A percentile compares a stretch with the other conserved stretches of the same genome.
Conservation (phyloP, 2,888 invertebrate genomes). For the Drosophila diplacantha region DNA sequence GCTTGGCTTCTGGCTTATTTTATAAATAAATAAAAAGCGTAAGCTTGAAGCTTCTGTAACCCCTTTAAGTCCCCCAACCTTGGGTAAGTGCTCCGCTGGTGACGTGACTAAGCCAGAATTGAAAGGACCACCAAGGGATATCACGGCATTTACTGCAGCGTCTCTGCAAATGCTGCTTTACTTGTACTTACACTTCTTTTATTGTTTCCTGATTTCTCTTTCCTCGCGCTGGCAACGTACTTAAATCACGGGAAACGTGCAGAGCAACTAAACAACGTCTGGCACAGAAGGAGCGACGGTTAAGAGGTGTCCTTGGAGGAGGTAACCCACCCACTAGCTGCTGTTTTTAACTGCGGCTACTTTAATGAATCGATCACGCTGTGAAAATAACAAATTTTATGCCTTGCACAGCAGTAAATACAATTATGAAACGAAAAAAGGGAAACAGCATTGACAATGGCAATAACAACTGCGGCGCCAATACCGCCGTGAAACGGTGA, state of each 20-base stretch:
- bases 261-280: conserved; percentile 31
- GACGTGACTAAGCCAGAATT: conserved; percentile 35
- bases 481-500: conserved; percentile 26
- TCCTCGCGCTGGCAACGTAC: conserved; percentile 18
- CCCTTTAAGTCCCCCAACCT: conserved; percentile 3
- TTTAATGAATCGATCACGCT: conserved; percentile 26
- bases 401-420: conserved; percentile 36
- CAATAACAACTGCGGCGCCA: conserved; percentile 38
- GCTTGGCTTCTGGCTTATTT: neutral
- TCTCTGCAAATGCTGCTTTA: conserved; percentile 28
- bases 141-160: conserved; percentile 28
- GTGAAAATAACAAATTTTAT: conserved; percentile 30
- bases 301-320: neutral
- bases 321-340: neutral
- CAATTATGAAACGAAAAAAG: conserved; percentile 29
- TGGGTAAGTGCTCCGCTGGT: conserved; percentile 22
- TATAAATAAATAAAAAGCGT: conserved; percentile 10
- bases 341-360: neutral
- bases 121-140: conserved; percentile 27
- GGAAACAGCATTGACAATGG: conserved; percentile 39
- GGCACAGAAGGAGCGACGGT: conserved; percentile 10
- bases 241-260: conserved; percentile 40
- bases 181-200: conserved; percentile 30
- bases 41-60: neutral
- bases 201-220: conserved; percentile 31